Percentiles rank a stretch among this genome's conserved stretches.
Conservation (phyloP, 2,113 vertebrate species). For the Maylandia zebra region DNA sequence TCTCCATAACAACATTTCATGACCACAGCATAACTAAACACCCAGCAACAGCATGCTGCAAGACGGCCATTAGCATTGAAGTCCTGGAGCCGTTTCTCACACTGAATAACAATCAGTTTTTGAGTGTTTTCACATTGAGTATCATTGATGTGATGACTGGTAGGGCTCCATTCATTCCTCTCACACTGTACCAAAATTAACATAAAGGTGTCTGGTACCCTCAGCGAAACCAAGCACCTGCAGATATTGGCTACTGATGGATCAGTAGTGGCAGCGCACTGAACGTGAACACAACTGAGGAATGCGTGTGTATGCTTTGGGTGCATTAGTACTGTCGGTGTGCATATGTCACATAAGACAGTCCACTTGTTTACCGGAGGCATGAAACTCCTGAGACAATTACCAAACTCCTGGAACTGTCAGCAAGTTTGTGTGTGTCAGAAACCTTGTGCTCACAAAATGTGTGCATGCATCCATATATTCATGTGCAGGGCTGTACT, state of each 20-base stretch:
- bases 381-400: background rate
- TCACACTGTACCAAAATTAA: conserved; percentile 17
- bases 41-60: background rate
- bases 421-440: conserved; percentile 3
- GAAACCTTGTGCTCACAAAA: background rate
- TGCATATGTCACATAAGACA: background rate
- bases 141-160: background rate
- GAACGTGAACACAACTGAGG: conserved; percentile 42
- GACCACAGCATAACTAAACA: conserved; percentile 38
- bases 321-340: background rate
- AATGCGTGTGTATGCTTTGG: background rate
- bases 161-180: background rate
- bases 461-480: background rate
- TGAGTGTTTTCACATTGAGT: conserved; percentile 17
- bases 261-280: conserved; percentile 46
- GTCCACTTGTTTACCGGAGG: conserved; percentile 9
- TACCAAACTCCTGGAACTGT: conserved; percentile 19
- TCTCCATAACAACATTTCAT: conserved; percentile 15
- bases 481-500: background rate
- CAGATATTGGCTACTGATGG: conserved; percentile 35
- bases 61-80: conserved; percentile 9
- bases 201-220: conserved; percentile 41
- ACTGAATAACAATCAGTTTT: conserved; percentile 49
- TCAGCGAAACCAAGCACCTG: conserved; percentile 49
- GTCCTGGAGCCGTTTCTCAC: conserved; percentile 30